These are phyloP conservation scores for Trichogramma dendrolimi DNA, from an alignment of 2,888 invertebrate species.

Conservation along the genomic window DNA sequence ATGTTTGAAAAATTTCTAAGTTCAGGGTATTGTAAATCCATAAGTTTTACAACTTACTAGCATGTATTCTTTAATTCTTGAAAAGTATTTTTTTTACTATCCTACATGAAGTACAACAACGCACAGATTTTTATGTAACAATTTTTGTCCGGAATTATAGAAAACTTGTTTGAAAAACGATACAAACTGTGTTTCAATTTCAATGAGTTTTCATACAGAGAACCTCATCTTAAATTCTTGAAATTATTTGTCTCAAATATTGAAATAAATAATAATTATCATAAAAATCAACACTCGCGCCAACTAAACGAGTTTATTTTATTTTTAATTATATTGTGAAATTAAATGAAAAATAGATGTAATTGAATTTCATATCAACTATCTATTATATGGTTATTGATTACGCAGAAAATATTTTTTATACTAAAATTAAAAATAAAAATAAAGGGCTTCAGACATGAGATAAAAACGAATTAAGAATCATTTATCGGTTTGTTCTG, in stretches of 20 bases:
- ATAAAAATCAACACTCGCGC: too few relatives aligned
- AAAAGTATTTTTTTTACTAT: too few relatives aligned
- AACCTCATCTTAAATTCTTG: background rate
- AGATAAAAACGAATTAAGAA: background rate
- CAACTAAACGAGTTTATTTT: background rate
- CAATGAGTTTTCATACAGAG: background rate
- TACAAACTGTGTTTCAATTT: background rate
- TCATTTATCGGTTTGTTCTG: constrained; percentile 10
- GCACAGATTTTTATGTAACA: too few relatives aligned
- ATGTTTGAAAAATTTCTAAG: too few relatives aligned
- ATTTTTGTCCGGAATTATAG: too few relatives aligned
- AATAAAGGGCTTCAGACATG: background rate
- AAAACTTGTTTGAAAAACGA: too few relatives aligned
- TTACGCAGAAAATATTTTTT: background rate
- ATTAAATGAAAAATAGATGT: background rate
- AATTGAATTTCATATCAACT: background rate
- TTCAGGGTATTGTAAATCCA: too few relatives aligned
- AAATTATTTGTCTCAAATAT: background rate
- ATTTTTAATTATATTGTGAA: background rate
- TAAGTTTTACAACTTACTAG: too few relatives aligned
- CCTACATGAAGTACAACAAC: too few relatives aligned
- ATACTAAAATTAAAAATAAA: background rate
- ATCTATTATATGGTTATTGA: too few relatives aligned
- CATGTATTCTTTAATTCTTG: too few relatives aligned
- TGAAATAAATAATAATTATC: too few relatives aligned